Evolutionary conservation across 2,797 vertebrate genomes (phyloP).

Genomic region (Macropodus opercularis): DNA sequence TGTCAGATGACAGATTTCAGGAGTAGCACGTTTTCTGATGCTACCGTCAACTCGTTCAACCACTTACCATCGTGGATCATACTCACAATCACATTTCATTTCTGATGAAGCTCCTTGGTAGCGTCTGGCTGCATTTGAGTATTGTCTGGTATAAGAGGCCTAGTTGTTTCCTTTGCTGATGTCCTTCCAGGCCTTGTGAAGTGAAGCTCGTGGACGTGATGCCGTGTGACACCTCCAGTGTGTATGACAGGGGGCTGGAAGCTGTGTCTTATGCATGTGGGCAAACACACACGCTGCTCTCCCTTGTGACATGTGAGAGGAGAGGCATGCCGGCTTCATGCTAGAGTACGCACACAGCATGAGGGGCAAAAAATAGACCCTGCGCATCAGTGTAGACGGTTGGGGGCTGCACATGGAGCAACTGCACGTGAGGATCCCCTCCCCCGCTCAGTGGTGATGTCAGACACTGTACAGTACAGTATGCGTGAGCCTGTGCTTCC

Average conservation of each 20-base stretch:
- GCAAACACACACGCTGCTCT: neutral
- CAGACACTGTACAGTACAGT: constrained; percentile 60
- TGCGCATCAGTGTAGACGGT: constrained; percentile 21
- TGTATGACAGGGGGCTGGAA: constrained; percentile 42
- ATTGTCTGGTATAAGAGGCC: too few species aligned
- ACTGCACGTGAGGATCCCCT: constrained; percentile 53
- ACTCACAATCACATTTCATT: neutral
- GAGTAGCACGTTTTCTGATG: neutral
- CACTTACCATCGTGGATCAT: neutral
- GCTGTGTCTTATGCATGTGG: neutral
- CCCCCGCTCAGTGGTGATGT: constrained; percentile 52
- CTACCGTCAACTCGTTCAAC: neutral
- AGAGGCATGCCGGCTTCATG: constrained; percentile 37
- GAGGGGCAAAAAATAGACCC: constrained; percentile 46
- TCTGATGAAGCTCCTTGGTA: constrained; percentile 15
- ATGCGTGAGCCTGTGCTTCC: constrained; percentile 47
- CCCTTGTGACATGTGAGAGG: constrained; percentile 31
- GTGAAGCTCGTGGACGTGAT: constrained; percentile 54
- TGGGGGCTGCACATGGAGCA: constrained; percentile 45
- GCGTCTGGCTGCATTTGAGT: constrained; percentile 15
- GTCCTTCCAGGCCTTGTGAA: constrained; percentile 31
- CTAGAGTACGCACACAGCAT: constrained; percentile 34
- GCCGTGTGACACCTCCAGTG: constrained; percentile 53
- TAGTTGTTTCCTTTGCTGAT: constrained; percentile 19
- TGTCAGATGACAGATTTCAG: neutral